phyloP scores from a whole-genome alignment of 2,113 vertebrate species.

The Perognathus longimembris region DNA sequence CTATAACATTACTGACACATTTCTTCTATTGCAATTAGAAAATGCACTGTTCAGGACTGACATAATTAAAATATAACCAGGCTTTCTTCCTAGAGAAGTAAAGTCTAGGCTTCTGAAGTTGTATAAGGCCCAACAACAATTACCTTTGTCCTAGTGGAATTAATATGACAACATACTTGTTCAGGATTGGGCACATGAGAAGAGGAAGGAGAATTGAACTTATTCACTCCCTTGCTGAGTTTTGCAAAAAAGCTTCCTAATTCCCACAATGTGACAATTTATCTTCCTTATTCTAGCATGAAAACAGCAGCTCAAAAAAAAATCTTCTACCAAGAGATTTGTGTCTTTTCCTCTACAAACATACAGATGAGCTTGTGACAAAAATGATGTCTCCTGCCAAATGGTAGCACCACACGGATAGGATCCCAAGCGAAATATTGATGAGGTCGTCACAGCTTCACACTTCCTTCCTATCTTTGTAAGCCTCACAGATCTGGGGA shows the following conservation, averaged over 20 bases:
- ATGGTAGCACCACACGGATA: not conserved
- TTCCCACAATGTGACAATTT: slow-evolving; percentile 58
- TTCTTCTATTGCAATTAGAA: slow-evolving; percentile 13
- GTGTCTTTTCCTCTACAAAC: slow-evolving; percentile 43
- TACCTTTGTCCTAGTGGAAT: slow-evolving; percentile 57
- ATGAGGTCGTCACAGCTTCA: not conserved
- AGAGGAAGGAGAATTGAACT: slow-evolving; percentile 63
- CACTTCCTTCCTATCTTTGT: not conserved
- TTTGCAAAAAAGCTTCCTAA: slow-evolving; percentile 68
- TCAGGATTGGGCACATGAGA: slow-evolving; percentile 26
- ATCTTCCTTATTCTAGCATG: slow-evolving; percentile 68
- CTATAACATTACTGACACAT: slow-evolving; percentile 7
- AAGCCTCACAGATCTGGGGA: slow-evolving; percentile 39
- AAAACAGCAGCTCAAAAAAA: slow-evolving; percentile 60
- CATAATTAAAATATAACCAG: slow-evolving; percentile 38
- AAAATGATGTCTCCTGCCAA: slow-evolving; percentile 32
- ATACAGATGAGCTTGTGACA: slow-evolving; percentile 51
- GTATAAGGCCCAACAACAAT: slow-evolving; percentile 26
- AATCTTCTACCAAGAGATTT: slow-evolving; percentile 33
- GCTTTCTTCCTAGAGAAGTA: slow-evolving; percentile 53
- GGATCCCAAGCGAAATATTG: slow-evolving; percentile 49
- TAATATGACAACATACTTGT: slow-evolving; percentile 26
- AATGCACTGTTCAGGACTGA: slow-evolving; percentile 35
- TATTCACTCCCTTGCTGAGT: slow-evolving; percentile 37
- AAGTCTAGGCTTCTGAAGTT: slow-evolving; percentile 36